phyloP scores from a whole-genome alignment of 1,140 invertebrate genomes.

The Coboldia fuscipes region DNA sequence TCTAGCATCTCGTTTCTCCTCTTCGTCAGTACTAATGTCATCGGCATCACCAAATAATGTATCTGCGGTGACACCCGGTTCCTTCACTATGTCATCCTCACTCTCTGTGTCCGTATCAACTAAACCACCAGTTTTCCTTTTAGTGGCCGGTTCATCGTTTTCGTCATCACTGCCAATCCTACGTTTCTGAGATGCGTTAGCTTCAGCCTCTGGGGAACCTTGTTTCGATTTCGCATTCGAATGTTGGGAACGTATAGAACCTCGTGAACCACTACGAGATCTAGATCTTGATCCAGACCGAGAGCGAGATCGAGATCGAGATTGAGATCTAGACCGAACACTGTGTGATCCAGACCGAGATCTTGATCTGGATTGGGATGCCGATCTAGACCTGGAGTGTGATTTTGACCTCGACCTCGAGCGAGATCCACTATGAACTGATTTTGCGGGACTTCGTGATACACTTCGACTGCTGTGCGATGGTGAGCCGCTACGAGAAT shows the following conservation, averaged over 20 bases:
- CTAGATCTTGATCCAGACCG: constrained; percentile 13
- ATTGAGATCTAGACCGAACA: constrained; percentile 10
- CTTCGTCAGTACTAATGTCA: constrained; percentile 69
- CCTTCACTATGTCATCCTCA: constrained; percentile 9
- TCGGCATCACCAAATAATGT: constrained; percentile 85
- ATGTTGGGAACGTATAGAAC: constrained; percentile 18
- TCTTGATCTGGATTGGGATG: constrained; percentile 8
- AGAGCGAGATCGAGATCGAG: constrained; percentile 13
- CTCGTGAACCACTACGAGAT: constrained; percentile 9
- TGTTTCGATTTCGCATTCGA: constrained; percentile 19
- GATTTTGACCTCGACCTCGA: constrained; percentile 13
- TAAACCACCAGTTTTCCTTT: constrained; percentile 24
- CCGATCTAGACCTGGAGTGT: constrained; percentile 10
- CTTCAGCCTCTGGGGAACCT: constrained; percentile 12
- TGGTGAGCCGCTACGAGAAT: constrained; percentile 9
- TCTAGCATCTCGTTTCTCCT: constrained; percentile 29
- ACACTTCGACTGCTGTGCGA: constrained; percentile 13
- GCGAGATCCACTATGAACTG: constrained; percentile 19
- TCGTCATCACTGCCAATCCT: constrained; percentile 7
- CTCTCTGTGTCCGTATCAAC: constrained; percentile 28
- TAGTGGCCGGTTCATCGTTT: constrained; percentile 13
- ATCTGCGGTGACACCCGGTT: constrained; percentile 37
- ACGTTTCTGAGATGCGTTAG: constrained; percentile 9
- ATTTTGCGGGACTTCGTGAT: constrained; percentile 26
- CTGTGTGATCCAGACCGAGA: constrained; percentile 11